Conservation (phyloP, 2,888 invertebrate genomes). For the Pachymerium ferrugineum region DNA sequence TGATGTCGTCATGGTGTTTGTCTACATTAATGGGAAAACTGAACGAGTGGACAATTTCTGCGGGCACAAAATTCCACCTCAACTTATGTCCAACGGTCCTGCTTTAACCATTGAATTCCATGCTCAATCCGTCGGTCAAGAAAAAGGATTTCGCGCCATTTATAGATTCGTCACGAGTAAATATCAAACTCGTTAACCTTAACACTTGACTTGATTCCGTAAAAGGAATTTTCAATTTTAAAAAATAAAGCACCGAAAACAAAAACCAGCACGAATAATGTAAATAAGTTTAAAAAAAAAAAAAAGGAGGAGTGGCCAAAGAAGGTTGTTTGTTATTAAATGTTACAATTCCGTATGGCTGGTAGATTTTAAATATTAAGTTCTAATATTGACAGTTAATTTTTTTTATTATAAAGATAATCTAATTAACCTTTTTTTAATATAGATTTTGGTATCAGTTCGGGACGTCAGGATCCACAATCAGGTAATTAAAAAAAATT, state of each 20-base stretch:
- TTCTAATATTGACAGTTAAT: no score
- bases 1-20: slow-evolving; percentile 74
- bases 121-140: slow-evolving; percentile 70
- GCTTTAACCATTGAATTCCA: slow-evolving; percentile 79
- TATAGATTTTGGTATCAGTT: slow-evolving; percentile 81
- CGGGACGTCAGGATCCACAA: slow-evolving; percentile 61
- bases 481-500: slow-evolving; percentile 42
- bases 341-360: no score
- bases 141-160: slow-evolving; percentile 79
- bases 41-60: slow-evolving; percentile 85
- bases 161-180: slow-evolving; percentile 87
- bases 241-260: no score
- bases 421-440: not conserved
- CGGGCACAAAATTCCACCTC: slow-evolving; percentile 72
- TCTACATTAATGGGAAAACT: slow-evolving; percentile 73
- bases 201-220: not conserved
- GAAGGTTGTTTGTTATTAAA: not conserved
- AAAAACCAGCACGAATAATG: no score
- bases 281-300: not conserved
- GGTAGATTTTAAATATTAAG: no score
- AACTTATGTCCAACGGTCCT: slow-evolving; percentile 88
- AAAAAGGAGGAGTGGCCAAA: not conserved
- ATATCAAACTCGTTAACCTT: slow-evolving; percentile 45
- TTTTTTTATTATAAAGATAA: no score
- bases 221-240: no score